These are phyloP conservation scores for Dinocampus coccinellae DNA, from an alignment of 2,888 invertebrate species.

Conservation along the genomic window DNA sequence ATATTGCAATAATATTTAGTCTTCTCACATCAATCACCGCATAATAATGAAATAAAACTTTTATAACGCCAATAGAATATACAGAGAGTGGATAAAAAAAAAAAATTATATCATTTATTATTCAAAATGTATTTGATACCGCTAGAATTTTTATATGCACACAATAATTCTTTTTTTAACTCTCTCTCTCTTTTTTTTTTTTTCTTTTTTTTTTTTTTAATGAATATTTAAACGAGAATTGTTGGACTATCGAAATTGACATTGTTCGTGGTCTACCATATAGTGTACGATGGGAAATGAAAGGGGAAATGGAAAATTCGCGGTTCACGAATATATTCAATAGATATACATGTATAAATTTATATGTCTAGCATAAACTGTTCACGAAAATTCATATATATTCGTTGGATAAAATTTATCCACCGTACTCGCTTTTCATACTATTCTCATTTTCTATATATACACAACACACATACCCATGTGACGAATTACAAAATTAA, in stretches of 20 bases:
- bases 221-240: slow-evolving; percentile 26
- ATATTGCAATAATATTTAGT: not conserved
- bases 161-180: not conserved
- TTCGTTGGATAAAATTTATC: slow-evolving; percentile 14
- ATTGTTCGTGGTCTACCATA: slow-evolving; percentile 32
- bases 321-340: slow-evolving; percentile 28
- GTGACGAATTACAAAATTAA: slow-evolving; percentile 64
- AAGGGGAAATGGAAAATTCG: slow-evolving; percentile 39
- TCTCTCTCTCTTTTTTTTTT: not conserved
- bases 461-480: slow-evolving; percentile 1
- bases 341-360: slow-evolving; percentile 15
- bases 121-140: not conserved
- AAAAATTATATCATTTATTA: not conserved
- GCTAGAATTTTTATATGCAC: not conserved
- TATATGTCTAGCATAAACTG: slow-evolving; percentile 5
- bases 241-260: slow-evolving; percentile 33
- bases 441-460: not conserved
- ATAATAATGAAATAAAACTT: not conserved
- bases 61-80: not conserved
- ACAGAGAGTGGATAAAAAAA: not conserved
- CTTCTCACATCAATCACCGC: not conserved
- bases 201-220: not conserved
- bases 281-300: slow-evolving; percentile 36
- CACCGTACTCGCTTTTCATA: not conserved
- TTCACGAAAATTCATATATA: slow-evolving; percentile 22